These are phyloP conservation scores for Scaeva pyrastri DNA, from an alignment of 2,888 invertebrate species.

Conservation along the genomic window DNA sequence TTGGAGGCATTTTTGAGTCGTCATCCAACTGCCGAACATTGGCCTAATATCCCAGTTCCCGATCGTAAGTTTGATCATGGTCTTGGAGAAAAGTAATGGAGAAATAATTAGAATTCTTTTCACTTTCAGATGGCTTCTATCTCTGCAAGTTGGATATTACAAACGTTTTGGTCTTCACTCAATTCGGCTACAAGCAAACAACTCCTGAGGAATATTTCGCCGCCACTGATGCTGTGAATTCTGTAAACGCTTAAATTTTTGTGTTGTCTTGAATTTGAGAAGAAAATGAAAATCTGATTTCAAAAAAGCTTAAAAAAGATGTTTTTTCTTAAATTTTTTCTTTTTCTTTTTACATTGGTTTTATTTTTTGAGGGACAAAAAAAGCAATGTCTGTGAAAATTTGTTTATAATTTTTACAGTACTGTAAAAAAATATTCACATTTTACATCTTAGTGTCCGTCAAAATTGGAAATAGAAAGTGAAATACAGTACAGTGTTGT, in stretches of 20 bases:
- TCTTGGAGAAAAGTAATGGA: not conserved
- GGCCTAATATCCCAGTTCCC: not conserved
- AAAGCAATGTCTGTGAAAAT: too few species aligned
- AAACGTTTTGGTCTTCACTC: conserved; percentile 42
- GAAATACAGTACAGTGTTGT: too few species aligned
- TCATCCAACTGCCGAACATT: conserved; percentile 33
- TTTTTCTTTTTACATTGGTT: too few species aligned
- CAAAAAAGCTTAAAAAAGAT: not conserved
- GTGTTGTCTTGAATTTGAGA: not conserved
- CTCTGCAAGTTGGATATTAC: conserved; percentile 62
- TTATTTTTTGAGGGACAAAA: too few species aligned
- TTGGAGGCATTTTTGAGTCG: conserved; percentile 38
- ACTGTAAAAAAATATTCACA: too few species aligned
- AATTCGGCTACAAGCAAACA: conserved; percentile 24
- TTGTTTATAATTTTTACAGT: too few species aligned
- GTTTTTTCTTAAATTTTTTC: not conserved
- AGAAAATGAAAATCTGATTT: not conserved
- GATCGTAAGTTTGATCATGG: conserved; percentile 43
- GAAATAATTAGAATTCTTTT: not conserved
- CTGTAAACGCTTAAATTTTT: not conserved
- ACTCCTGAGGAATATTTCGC: conserved; percentile 30
- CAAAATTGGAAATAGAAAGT: too few species aligned
- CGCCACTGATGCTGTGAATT: conserved; percentile 4
- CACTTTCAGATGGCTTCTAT: conserved; percentile 47
- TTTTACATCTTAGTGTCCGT: too few species aligned